Evolutionary conservation across 64 coral and sea anemone genomes (phyloP), one percentile per base, ranked within the genome.

Genomic region (Porites lutea): DNA sequence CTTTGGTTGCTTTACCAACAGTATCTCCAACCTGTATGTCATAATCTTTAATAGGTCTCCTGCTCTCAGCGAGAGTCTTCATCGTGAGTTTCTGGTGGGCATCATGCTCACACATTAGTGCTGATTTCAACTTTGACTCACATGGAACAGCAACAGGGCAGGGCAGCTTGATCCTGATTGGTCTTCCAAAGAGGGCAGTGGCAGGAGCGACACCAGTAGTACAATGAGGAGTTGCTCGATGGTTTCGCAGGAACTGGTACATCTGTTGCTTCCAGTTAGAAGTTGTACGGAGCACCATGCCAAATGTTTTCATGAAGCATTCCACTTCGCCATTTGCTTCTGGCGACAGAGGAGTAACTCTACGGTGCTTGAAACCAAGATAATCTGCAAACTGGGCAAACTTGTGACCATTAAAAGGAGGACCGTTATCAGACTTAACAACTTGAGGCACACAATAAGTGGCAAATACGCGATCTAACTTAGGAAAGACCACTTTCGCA

Each of bases 221-320:
- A 52, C 74, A 82, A 78, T 94, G 92, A 10, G 86, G 78, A n/a
- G 87, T 94, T 53, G 92, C 77, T 20, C 86, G 77, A 69, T 94
- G 89, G 43, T 89, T 89, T 20, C 86, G 27, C 27, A 37, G 27
- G 27, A 37, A 37, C 27, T 37, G 27, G 27, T 37, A 37, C 27
- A 37, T 37, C 27, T 0, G 27, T 37, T 37, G 27, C 27, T 37
- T 37, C 27, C 27, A 37, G 27, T 37, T 37, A 37, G 27, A 37
- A 37, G 27, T 37, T 37, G 27, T 37, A 37, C 27, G 27, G 27
- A 37, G 27, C 27, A 37, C 27, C 27, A 0, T 37, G 27, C 27
- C 27, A 37, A 37, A 37, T 37, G 27, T 37, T 37, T 37, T 37
- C 27, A 37, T 37, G 27, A 37, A 37, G 27, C 27, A 1, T 37